Evolutionary conservation across 2,113 vertebrate genomes (phyloP), one percentile per base, ranked within the genome.

Genomic region (Chloebia gouldiae): DNA sequence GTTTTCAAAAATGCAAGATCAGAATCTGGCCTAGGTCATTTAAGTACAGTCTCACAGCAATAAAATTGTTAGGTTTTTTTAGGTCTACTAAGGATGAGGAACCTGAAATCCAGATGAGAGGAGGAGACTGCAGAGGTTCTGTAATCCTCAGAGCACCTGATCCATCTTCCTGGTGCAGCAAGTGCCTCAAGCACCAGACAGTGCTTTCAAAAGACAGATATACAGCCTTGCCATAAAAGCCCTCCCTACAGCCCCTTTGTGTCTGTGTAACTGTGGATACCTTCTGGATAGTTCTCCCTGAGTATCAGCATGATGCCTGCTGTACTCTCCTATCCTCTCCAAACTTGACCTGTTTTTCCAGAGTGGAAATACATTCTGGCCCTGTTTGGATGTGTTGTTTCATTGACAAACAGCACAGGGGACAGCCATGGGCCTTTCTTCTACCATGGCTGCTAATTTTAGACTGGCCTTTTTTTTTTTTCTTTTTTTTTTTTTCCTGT

Each of bases 401-500:
- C 98, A 97, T 97, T 98, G 97, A 97, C 97, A 97, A 98, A 97
- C 97, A 98, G 96, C 87, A 87, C 90, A 97, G 90, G 72, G 96
- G 89, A 95, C 87, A 80, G 90, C 93, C 79, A 7, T 93, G 90
- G 51, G 96, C 93, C 96, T 97, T 97, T 97, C 96, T 98, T 97
- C 96, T 97, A 90, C 86, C 95, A 61, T 22, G 18, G 78, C 77
- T 84, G 97, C 98, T 99, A 99, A 99, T 98, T 99, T 99, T 99
- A 98, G 98, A 95, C 40, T 53, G 35, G 47, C 64, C 70, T 35
- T 94, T 97, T 63, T 42, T 27, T 65, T 24, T 47, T 66, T n/a
- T 6, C 10, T 23, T 49, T 28, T 94, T 37, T 90, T 91, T 92
- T 97, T 95, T 79, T 69, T 37, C 79, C 97, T 97, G 97, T 97